Percentiles rank a stretch among this genome's conserved stretches.
Evolutionary conservation across 2,113 vertebrate species (phyloP).

Genomic region (Peromyscus leucopus): DNA sequence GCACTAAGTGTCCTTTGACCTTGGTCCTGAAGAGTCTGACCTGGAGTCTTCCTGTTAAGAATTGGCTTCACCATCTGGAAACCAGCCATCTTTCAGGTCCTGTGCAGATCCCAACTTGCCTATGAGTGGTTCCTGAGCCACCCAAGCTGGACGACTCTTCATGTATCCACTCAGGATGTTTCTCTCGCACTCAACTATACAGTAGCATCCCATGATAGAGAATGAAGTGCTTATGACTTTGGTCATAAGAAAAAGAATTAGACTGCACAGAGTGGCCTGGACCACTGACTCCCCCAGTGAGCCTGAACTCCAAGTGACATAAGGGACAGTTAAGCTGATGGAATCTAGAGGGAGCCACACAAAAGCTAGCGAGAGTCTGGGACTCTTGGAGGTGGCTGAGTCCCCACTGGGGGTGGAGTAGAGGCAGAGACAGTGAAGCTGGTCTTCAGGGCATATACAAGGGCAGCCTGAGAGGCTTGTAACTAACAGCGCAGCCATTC

Average conservation of each 20-base stretch:
- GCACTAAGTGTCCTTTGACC: background rate
- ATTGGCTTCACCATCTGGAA: too few species aligned
- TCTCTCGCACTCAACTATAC: background rate
- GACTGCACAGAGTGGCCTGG: background rate
- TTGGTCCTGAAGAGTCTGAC: background rate
- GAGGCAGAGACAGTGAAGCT: too few species aligned
- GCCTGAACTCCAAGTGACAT: background rate
- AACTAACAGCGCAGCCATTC: fast-evolving
- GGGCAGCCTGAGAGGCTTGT: too few species aligned
- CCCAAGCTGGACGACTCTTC: background rate
- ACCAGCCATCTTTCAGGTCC: too few species aligned
- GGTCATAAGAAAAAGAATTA: too few species aligned
- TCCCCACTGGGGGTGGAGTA: background rate
- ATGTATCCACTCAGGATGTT: background rate
- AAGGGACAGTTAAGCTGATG: background rate
- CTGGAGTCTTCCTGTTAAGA: background rate
- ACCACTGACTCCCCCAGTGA: background rate
- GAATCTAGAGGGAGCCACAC: too few species aligned
- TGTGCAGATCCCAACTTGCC: background rate
- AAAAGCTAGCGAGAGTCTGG: background rate
- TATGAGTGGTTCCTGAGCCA: background rate
- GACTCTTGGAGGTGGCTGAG: background rate
- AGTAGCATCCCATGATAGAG: background rate
- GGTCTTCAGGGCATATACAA: fast-evolving
- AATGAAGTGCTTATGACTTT: background rate